These are phyloP conservation scores for Drosophila mayaguana DNA, from an alignment of 2,888 invertebrate genomes.

Conservation along the genomic window DNA sequence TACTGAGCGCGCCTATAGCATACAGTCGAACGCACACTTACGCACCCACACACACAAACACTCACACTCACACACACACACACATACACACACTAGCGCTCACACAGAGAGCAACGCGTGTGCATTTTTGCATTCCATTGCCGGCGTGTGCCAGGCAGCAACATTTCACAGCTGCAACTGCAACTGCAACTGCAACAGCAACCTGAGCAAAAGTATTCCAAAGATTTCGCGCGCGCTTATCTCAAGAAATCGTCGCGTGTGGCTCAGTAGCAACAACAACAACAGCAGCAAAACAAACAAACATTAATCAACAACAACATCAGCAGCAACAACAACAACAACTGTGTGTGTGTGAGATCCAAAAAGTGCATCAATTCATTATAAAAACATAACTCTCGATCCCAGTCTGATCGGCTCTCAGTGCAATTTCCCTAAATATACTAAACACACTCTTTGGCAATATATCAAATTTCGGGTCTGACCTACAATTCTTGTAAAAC, in stretches of 20 bases:
- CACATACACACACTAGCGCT: constrained; percentile 12
- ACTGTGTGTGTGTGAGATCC: constrained; percentile 18
- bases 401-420: constrained; percentile 18
- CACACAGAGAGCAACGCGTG: constrained; percentile 42
- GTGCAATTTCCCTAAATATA: neutral
- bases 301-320: constrained; percentile 22
- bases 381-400: constrained; percentile 35
- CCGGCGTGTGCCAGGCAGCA: constrained; percentile 72
- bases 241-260: constrained; percentile 58
- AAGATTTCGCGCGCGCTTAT: constrained; percentile 62
- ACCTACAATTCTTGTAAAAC: constrained; percentile 12
- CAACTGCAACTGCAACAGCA: constrained; percentile 28
- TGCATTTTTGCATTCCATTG: constrained; percentile 68
- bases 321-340: constrained; percentile 10
- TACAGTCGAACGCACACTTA: constrained; percentile 9
- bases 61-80: constrained; percentile 31
- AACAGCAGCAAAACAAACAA: constrained; percentile 18
- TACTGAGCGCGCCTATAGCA: constrained; percentile 50
- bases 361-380: constrained; percentile 33
- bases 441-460: constrained; percentile 14
- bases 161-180: constrained; percentile 61
- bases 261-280: constrained; percentile 38
- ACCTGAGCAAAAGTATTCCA: constrained; percentile 45
- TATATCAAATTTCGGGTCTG: constrained; percentile 15
- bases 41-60: constrained; percentile 19